These are phyloP conservation scores for Emydura subglobosa DNA, from an alignment of 2,113 vertebrate genomes.

Conservation along the genomic window DNA sequence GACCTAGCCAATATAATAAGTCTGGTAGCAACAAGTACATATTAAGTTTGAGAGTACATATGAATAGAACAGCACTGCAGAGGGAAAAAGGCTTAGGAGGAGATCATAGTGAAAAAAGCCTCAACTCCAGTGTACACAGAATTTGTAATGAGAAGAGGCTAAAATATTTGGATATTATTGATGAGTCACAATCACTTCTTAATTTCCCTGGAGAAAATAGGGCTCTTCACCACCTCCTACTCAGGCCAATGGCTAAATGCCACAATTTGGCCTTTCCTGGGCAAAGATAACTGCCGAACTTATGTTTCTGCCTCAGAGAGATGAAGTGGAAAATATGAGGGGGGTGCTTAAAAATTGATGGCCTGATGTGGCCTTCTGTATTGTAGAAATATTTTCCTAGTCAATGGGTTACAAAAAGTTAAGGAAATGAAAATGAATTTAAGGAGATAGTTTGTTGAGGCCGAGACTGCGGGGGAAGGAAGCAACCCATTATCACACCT, in stretches of 20 bases:
- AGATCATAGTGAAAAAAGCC: neutral
- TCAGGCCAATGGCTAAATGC: neutral
- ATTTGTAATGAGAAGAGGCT: neutral
- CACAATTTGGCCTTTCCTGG: neutral
- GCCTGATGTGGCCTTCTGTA: neutral
- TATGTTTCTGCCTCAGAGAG: neutral
- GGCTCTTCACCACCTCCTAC: neutral
- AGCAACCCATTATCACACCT: neutral
- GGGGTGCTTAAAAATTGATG: neutral
- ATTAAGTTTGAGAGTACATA: neutral
- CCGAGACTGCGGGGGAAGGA: neutral
- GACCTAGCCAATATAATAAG: neutral
- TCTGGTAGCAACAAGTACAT: neutral
- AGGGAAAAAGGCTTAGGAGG: neutral
- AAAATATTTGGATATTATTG: neutral
- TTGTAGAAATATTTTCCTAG: neutral
- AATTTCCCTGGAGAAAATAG: neutral
- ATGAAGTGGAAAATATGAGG: neutral
- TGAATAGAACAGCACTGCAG: neutral
- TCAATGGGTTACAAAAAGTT: neutral
- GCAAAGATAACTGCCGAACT: neutral
- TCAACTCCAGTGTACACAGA: neutral
- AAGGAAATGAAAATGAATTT: neutral
- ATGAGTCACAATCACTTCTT: neutral
- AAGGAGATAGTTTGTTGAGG: neutral